Conservation (phyloP, 2,113 vertebrate genomes). For the Tyrannus savana region DNA sequence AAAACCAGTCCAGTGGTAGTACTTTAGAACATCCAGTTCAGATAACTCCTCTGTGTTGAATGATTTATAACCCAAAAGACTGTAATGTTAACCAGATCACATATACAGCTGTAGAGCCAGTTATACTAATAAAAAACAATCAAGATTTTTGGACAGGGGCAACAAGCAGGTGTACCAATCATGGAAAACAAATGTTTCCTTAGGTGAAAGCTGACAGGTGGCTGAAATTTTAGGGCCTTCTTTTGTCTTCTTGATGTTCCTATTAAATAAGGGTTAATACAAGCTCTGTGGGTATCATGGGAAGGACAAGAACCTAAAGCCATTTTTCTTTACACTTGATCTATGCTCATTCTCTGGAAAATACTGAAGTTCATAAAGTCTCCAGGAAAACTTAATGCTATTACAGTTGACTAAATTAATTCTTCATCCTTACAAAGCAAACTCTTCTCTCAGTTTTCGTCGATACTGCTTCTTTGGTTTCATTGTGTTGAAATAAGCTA, state of each 20-base stretch:
- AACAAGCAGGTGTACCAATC: not conserved
- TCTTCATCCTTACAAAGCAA: slow-evolving; percentile 90
- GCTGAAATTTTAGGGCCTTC: not conserved
- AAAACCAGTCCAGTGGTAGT: not conserved
- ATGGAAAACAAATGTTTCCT: not conserved
- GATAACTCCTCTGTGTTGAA: not conserved
- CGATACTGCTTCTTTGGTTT: slow-evolving; percentile 99
- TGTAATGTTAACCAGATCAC: not conserved
- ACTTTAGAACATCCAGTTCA: not conserved
- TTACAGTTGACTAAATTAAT: slow-evolving; percentile 23
- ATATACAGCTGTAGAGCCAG: not conserved
- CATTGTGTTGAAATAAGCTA: slow-evolving; percentile 99
- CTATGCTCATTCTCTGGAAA: not conserved
- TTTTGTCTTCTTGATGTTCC: not conserved
- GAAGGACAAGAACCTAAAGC: not conserved
- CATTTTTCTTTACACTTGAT: not conserved
- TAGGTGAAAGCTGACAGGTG: not conserved
- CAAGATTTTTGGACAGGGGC: not conserved
- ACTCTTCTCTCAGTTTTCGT: slow-evolving; percentile 94
- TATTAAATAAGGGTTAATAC: not conserved
- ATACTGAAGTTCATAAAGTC: not conserved
- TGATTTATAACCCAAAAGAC: not conserved
- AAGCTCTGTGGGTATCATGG: not conserved
- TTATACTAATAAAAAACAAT: not conserved
- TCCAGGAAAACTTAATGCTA: not conserved